phyloP scores from a whole-genome alignment of 2,888 invertebrate species.

The Drosophila buzzatii region DNA sequence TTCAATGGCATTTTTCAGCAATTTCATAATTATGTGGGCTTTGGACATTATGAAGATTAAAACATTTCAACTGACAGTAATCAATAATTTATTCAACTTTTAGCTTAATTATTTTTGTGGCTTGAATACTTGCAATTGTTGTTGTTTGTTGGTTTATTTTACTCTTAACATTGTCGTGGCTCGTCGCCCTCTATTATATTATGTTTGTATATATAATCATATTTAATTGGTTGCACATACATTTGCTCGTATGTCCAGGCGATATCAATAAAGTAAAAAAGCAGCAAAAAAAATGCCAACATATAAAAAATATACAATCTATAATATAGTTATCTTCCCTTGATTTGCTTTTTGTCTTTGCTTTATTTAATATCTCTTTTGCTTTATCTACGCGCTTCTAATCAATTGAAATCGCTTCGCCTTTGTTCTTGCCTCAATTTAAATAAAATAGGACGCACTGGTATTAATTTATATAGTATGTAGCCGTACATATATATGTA shows the following conservation, averaged over 20 bases:
- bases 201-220: conserved; percentile 15
- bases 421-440: conserved; percentile 54
- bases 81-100: conserved; percentile 74
- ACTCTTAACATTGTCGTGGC: conserved; percentile 37
- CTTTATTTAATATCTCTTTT: conserved; percentile 32
- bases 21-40: not conserved
- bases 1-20: not conserved
- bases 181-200: conserved; percentile 11
- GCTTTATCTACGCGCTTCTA: conserved; percentile 37
- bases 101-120: conserved; percentile 63
- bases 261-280: conserved; percentile 70
- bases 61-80: conserved; percentile 40
- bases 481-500: conserved; percentile 18
- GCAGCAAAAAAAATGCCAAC: conserved; percentile 76
- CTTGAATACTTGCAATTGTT: conserved; percentile 70
- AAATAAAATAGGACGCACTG: conserved; percentile 75
- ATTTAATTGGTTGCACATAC: conserved; percentile 11
- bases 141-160: conserved; percentile 10
- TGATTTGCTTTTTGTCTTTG: conserved; percentile 9
- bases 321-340: conserved; percentile 36
- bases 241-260: conserved; percentile 28
- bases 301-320: conserved; percentile 75
- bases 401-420: conserved; percentile 54
- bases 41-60: not conserved
- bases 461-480: conserved; percentile 38